These are phyloP conservation scores for Echinarachnius parma DNA, from an alignment of 53 echinoderm and acorn worm genomes.

Conservation along the genomic window DNA sequence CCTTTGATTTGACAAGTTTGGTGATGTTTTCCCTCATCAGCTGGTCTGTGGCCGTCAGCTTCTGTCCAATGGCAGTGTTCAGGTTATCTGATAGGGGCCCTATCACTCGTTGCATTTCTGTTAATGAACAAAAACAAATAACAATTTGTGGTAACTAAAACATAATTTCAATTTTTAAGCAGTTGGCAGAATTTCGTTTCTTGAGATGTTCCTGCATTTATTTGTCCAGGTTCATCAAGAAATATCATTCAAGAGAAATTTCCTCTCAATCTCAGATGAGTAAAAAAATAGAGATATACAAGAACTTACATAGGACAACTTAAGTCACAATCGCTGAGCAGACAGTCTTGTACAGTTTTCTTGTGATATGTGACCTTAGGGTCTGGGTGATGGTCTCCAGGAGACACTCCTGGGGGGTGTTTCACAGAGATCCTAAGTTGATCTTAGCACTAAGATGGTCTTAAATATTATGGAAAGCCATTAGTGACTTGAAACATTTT, in stretches of 20 bases:
- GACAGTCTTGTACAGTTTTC: constrained; percentile 81
- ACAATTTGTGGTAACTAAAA: no score
- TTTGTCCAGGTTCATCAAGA: no score
- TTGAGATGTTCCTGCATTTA: no score
- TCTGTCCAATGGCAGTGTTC: constrained; percentile 65
- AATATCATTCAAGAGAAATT: not conserved
- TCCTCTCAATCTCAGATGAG: no score
- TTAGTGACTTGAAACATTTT: no score
- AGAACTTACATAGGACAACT: constrained; percentile 87
- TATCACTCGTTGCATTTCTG: constrained; percentile 65
- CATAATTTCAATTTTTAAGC: no score
- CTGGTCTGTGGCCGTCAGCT: constrained; percentile 90
- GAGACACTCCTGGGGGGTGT: constrained; percentile 85
- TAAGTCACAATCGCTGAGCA: constrained; percentile 64
- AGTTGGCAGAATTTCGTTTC: no score
- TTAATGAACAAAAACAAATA: not conserved
- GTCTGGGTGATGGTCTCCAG: constrained; percentile 81
- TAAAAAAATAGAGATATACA: no score
- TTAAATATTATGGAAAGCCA: no score
- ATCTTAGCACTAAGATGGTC: no score
- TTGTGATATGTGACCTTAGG: constrained; percentile 67
- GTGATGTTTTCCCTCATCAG: constrained; percentile 88
- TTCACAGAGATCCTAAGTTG: no score
- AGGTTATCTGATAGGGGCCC: constrained; percentile 64
- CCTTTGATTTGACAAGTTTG: constrained; percentile 87